These are phyloP conservation scores for Pangasius mekongensis DNA, from an alignment of 2,797 vertebrate species.

Conservation along the genomic window DNA sequence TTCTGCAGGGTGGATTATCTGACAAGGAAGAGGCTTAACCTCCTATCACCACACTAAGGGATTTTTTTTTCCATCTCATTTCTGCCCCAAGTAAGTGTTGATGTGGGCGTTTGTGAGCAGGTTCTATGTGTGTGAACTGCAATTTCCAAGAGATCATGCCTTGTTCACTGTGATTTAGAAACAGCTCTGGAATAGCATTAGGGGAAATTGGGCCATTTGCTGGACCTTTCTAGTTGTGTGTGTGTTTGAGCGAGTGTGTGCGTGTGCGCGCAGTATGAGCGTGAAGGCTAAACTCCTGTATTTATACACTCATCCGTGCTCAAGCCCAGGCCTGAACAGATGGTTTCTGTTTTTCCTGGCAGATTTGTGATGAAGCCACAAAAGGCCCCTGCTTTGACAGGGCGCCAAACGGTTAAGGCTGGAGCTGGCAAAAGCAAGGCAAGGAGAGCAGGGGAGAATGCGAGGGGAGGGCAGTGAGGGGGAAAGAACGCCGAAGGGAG, in stretches of 20 bases:
- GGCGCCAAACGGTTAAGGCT: conserved; percentile 78
- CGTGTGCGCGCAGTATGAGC: conserved; percentile 61
- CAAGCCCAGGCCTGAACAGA: conserved; percentile 74
- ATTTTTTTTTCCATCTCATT: conserved; percentile 62
- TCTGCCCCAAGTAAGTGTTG: conserved; percentile 68
- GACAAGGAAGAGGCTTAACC: conserved; percentile 78
- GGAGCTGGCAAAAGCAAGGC: conserved; percentile 73
- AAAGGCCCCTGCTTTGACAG: conserved; percentile 80
- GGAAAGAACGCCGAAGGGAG: conserved; percentile 46
- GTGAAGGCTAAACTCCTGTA: conserved; percentile 75
- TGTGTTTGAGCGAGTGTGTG: conserved; percentile 34
- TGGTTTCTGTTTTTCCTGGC: conserved; percentile 85
- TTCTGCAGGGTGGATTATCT: conserved; percentile 79
- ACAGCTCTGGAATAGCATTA: conserved; percentile 43
- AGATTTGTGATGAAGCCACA: conserved; percentile 84
- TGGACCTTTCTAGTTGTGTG: conserved; percentile 65
- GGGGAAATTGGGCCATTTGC: conserved; percentile 55
- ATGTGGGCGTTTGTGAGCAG: conserved; percentile 45
- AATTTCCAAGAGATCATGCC: conserved; percentile 52
- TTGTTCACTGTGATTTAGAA: conserved; percentile 44
- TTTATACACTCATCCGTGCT: conserved; percentile 73
- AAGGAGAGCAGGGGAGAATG: conserved; percentile 68
- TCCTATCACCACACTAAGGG: conserved; percentile 71
- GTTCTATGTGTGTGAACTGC: conserved; percentile 36
- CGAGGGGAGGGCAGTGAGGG: conserved; percentile 60